Conservation (phyloP, 2,113 vertebrate genomes). For the Acanthochromis polyacanthus region DNA sequence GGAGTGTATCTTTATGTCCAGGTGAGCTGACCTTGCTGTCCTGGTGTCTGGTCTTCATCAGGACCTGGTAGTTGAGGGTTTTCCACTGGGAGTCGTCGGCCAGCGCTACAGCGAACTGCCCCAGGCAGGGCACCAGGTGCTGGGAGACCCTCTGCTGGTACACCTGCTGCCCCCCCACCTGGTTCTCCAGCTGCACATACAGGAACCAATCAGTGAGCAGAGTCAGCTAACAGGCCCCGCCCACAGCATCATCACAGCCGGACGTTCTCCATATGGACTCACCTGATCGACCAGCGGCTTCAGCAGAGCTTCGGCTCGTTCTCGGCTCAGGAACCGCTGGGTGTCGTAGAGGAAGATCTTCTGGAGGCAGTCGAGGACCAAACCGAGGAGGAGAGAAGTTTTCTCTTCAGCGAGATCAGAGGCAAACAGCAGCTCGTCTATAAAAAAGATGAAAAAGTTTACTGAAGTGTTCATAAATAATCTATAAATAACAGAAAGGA, state of each 20-base stretch:
- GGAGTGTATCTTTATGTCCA: no score
- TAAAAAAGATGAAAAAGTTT: not conserved
- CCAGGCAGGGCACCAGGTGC: slow-evolving; percentile 91
- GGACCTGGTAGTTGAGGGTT: slow-evolving; percentile 93
- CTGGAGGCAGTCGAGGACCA: slow-evolving; percentile 88
- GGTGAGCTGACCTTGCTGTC: slow-evolving; percentile 87
- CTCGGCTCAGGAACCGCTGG: slow-evolving; percentile 92
- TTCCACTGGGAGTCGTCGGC: slow-evolving; percentile 95
- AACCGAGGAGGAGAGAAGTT: slow-evolving; percentile 86
- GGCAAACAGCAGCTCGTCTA: slow-evolving; percentile 88
- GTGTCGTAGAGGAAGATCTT: slow-evolving; percentile 96
- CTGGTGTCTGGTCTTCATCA: slow-evolving; percentile 91
- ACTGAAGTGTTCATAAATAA: no score
- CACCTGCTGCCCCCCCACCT: slow-evolving; percentile 86
- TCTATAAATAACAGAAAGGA: no score
- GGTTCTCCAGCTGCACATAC: slow-evolving; percentile 90
- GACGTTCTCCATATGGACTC: slow-evolving; percentile 16
- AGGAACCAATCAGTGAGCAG: not conserved
- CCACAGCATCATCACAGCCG: no score
- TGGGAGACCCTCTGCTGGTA: slow-evolving; percentile 87
- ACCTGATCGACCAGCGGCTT: slow-evolving; percentile 94
- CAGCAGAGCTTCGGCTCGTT: slow-evolving; percentile 91
- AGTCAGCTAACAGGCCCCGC: not conserved
- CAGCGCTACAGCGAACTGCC: slow-evolving; percentile 92
- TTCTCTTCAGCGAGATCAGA: slow-evolving; percentile 85